Evolutionary conservation across 2,888 invertebrate genomes (phyloP), one percentile per base, ranked within the genome.

Genomic region (Athripsodes cinereus): DNA sequence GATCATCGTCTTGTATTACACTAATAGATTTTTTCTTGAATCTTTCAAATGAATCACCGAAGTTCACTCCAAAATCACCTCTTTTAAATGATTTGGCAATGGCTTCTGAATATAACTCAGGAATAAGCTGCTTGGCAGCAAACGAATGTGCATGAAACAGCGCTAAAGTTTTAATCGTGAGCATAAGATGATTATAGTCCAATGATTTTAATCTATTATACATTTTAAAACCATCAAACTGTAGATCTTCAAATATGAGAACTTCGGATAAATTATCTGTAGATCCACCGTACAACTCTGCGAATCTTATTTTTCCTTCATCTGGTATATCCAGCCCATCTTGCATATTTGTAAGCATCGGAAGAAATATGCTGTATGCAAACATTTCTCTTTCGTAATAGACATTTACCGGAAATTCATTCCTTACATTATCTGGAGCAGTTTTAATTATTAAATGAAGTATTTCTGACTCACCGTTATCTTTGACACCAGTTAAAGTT

Each of bases 311-410:
- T 47, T 54, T 55, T 19, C 64, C 52, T 8, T 62, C 50, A 13
- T 26, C 46, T 8, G 60, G 59, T 1, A 65, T 62, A 2, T 54
- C 49, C 19, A 49, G 49, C n/a, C 62, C 55, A 0, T 57, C 49
- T 61, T 66, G 64, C 10, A 65, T 19, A 52, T 22, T 53, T 16
- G 46, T 22, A 10, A 61, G 48, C 2, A 19, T 22, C 3, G 61
- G 61, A 19, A 61, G 34, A 10, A 61, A 46, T 20, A 48, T 31
- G 2, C 44, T 52, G 34, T 61, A 61, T 5, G 52, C 26, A 44
- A 31, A 19, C 13, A 55, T 21, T 22, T 61, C 61, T 34, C 52
- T 55, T 19, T 8, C 19, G 22, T 58, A 58, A 52, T 35, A 55
- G 3, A 20, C 44, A 21, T 55, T 54, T 6, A 58, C 10, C 8